phyloP scores from a whole-genome alignment of 1,140 invertebrate species.

The Solenopsis invicta region DNA sequence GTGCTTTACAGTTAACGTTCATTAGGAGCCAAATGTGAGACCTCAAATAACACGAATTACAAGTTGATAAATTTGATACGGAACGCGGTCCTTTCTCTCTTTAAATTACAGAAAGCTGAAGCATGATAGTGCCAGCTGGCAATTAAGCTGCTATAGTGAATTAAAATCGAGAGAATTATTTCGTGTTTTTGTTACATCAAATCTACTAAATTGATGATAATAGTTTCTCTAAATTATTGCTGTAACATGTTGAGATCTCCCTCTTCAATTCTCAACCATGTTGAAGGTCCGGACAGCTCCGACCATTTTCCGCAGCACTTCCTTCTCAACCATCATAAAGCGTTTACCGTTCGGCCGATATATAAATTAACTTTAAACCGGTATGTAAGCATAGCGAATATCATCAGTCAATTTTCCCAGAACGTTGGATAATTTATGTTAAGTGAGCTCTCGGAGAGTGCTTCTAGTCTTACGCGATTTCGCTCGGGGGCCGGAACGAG shows the following conservation, averaged over 20 bases:
- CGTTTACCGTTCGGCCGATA: not conserved
- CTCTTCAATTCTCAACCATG: not conserved
- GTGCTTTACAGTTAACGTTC: not conserved
- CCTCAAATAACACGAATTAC: not conserved
- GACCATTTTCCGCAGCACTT: constrained; percentile 5
- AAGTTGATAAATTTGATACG: not conserved
- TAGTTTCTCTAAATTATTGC: not conserved
- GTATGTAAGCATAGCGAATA: not conserved
- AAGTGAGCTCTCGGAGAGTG: not conserved
- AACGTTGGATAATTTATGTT: constrained; percentile 52
- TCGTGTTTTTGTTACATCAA: not conserved
- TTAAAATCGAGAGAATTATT: not conserved
- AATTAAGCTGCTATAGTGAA: not conserved
- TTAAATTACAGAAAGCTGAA: not conserved
- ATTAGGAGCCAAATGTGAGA: not conserved
- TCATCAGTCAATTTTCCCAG: constrained; percentile 25
- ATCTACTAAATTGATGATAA: not conserved
- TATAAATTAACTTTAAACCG: not conserved
- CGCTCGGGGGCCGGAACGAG: constrained; percentile 20
- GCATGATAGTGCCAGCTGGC: not conserved
- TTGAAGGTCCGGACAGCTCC: not conserved
- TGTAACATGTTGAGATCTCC: not conserved
- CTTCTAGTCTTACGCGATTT: constrained; percentile 37
- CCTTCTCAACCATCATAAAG: not conserved
- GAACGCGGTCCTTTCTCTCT: not conserved